These are phyloP conservation scores for Ganaspis sp. DNA, from an alignment of 1,140 invertebrate genomes.

Conservation along the genomic window DNA sequence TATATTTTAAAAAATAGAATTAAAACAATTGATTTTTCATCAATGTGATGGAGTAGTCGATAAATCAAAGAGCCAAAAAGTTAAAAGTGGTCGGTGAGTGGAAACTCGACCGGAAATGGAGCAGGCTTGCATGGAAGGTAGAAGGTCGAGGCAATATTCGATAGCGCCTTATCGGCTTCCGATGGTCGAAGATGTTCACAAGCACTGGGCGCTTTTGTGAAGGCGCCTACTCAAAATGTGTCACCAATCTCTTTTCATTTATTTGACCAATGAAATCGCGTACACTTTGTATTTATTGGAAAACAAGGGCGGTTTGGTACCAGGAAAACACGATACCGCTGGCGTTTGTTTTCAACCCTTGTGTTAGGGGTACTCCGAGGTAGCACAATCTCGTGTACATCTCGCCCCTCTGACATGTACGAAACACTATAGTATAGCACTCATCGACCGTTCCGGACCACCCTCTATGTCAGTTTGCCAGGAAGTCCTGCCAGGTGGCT, in stretches of 20 bases:
- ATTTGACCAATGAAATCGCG: constrained; percentile 23
- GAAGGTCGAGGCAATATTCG: constrained; percentile 50
- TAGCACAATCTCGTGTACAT: constrained; percentile 41
- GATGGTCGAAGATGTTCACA: neutral
- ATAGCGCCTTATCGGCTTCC: constrained; percentile 48
- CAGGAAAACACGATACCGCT: constrained; percentile 65
- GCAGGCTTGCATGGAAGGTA: constrained; percentile 56
- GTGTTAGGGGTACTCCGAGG: constrained; percentile 52
- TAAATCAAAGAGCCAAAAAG: neutral
- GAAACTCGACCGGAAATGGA: constrained; percentile 70
- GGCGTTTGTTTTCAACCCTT: constrained; percentile 64
- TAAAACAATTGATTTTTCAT: too few relatives aligned
- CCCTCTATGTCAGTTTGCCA: neutral
- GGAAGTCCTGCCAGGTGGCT: neutral
- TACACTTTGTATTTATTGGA: constrained; percentile 74
- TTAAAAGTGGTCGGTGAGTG: constrained; percentile 18
- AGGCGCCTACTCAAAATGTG: neutral
- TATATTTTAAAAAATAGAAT: too few relatives aligned
- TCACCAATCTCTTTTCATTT: neutral
- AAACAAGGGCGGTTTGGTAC: constrained; percentile 74
- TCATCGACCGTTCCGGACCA: constrained; percentile 50
- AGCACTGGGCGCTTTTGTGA: neutral
- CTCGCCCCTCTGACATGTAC: constrained; percentile 48
- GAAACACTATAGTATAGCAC: constrained; percentile 51
- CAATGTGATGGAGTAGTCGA: too few relatives aligned